phyloP scores from a whole-genome alignment of 2,888 invertebrate species.

The Artemia sinica region DNA sequence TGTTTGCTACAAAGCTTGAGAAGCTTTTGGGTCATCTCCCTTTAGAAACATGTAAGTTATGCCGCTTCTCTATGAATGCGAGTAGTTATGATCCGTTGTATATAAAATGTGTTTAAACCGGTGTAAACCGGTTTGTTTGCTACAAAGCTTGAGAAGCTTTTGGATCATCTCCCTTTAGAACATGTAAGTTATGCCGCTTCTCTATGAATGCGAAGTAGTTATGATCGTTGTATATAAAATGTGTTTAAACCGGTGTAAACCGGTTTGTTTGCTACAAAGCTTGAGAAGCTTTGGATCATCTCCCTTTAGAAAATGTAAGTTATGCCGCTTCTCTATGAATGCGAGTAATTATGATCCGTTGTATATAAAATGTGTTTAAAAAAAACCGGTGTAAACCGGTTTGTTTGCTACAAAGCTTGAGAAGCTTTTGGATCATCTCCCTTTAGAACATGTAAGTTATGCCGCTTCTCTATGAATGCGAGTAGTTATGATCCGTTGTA shows the following conservation, averaged over 20 bases:
- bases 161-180: neutral
- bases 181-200: neutral
- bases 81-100: neutral
- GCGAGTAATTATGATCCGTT: neutral
- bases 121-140: neutral
- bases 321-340: neutral
- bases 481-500: neutral
- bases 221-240: neutral
- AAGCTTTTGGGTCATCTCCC: neutral
- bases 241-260: neutral
- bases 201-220: neutral
- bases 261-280: neutral
- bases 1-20: neutral
- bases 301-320: neutral
- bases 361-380: neutral
- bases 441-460: constrained; percentile 1
- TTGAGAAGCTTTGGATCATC: neutral
- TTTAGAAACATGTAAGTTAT: neutral
- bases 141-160: neutral
- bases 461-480: neutral
- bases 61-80: neutral
- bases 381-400: neutral
- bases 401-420: neutral
- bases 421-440: neutral
- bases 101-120: neutral